phyloP scores from a whole-genome alignment of 2,888 invertebrate species.

The Campoplex nolae region DNA sequence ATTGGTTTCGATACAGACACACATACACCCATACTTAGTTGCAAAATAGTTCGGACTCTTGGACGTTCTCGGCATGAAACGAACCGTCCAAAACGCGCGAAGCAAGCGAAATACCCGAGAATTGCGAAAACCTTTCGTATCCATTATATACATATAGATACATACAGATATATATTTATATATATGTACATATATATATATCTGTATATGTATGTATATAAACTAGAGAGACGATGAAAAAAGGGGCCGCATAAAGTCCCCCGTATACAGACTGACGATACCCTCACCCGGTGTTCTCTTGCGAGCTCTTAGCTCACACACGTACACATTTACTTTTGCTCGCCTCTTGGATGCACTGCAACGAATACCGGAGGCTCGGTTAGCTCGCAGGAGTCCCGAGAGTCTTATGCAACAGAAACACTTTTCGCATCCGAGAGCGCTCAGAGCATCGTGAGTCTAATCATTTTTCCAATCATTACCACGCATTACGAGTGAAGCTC shows the following conservation, averaged over 20 bases:
- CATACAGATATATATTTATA: conserved; percentile 71
- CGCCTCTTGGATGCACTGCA: conserved; percentile 16
- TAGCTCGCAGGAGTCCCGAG: conserved; percentile 10
- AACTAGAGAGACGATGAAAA: conserved; percentile 72
- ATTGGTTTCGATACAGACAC: conserved; percentile 17
- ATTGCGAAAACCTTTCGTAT: conserved; percentile 78
- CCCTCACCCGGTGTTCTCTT: conserved; percentile 25
- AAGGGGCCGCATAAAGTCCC: conserved; percentile 52
- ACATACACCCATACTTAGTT: conserved; percentile 43
- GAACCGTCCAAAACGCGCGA: conserved; percentile 78
- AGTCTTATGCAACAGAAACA: conserved; percentile 57
- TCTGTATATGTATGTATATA: neutral
- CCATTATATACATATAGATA: conserved; percentile 72
- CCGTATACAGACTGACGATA: conserved; percentile 13
- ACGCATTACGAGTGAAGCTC: neutral
- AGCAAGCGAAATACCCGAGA: conserved; percentile 80
- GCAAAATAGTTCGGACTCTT: conserved; percentile 66
- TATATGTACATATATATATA: conserved; percentile 68
- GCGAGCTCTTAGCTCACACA: conserved; percentile 12
- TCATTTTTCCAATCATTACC: conserved; percentile 24
- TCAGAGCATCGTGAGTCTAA: conserved; percentile 54
- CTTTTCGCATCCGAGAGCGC: conserved; percentile 62
- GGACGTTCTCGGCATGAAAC: conserved; percentile 54
- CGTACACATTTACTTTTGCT: conserved; percentile 24
- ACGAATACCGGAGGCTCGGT: neutral